Conservation (phyloP, 2,888 invertebrate species). For the Andrena dorsata region DNA sequence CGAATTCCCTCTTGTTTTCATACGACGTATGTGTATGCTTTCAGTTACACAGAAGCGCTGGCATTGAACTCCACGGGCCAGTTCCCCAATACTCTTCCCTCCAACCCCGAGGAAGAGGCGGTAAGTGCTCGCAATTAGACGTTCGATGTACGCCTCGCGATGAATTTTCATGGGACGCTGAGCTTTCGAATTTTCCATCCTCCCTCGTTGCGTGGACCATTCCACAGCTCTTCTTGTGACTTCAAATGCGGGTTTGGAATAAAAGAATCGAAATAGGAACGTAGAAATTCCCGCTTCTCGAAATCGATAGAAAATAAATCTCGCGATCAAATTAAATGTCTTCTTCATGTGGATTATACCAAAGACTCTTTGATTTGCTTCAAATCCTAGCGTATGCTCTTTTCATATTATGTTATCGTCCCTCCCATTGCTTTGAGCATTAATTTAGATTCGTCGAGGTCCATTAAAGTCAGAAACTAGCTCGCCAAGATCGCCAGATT, state of each 20-base stretch:
- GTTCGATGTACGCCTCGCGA: neutral
- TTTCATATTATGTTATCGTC: neutral
- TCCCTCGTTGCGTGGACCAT: too few species aligned
- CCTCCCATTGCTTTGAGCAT: neutral
- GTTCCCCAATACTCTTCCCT: slow-evolving; percentile 65
- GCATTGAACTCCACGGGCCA: slow-evolving; percentile 58
- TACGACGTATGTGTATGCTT: slow-evolving; percentile 20
- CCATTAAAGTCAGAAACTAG: too few species aligned
- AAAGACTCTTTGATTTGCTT: neutral
- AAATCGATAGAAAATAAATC: too few species aligned
- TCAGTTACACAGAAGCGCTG: slow-evolving; percentile 64
- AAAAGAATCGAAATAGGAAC: too few species aligned
- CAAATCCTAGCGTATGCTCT: neutral
- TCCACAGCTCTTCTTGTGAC: too few species aligned
- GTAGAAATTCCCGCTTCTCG: too few species aligned
- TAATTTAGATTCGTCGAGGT: neutral
- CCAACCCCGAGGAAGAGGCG: slow-evolving; percentile 56
- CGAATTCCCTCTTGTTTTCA: neutral
- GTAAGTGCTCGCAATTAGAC: slow-evolving; percentile 58
- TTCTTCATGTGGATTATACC: neutral
- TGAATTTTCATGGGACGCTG: neutral
- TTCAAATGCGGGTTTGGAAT: too few species aligned
- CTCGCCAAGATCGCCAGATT: neutral
- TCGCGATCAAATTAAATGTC: neutral
- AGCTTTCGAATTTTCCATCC: too few species aligned